phyloP scores from a whole-genome alignment of 2,113 vertebrate genomes.

The Heloderma charlesbogerti region DNA sequence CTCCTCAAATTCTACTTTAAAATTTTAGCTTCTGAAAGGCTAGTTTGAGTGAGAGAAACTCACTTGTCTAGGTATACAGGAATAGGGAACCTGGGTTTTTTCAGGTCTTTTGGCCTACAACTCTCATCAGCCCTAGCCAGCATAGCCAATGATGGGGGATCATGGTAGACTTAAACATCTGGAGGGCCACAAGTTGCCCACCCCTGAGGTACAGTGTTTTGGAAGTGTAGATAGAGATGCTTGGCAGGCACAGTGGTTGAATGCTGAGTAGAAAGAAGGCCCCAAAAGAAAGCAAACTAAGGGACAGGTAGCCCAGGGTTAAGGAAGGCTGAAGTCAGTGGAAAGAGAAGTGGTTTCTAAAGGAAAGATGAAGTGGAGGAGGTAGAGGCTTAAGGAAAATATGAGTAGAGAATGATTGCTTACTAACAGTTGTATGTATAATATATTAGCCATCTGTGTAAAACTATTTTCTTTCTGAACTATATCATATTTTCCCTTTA shows the following conservation, averaged over 20 bases:
- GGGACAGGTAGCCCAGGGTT: too few species aligned
- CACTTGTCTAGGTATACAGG: background rate
- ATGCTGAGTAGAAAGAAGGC: background rate
- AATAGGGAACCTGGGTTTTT: background rate
- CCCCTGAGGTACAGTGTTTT: background rate
- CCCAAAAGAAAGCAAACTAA: background rate
- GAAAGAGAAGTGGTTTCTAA: background rate
- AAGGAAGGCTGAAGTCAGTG: background rate
- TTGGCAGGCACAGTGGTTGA: background rate
- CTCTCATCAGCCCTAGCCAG: too few species aligned
- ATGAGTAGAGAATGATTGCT: background rate
- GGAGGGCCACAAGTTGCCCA: too few species aligned
- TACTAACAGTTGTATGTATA: background rate
- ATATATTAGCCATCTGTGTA: background rate
- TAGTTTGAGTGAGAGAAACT: background rate
- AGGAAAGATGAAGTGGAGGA: background rate
- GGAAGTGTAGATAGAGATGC: constrained; percentile 10
- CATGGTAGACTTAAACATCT: too few species aligned
- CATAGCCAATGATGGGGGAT: too few species aligned
- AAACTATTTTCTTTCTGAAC: background rate
- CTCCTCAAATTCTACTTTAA: background rate
- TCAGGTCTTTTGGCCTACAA: too few species aligned
- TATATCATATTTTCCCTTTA: constrained; percentile 55
- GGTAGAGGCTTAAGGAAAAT: background rate
- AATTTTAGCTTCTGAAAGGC: background rate